A percentile compares a stretch with the other conserved stretches of the same genome.
Evolutionary conservation across 1,140 invertebrate genomes (phyloP).

Genomic region (Drosophila mayri): DNA sequence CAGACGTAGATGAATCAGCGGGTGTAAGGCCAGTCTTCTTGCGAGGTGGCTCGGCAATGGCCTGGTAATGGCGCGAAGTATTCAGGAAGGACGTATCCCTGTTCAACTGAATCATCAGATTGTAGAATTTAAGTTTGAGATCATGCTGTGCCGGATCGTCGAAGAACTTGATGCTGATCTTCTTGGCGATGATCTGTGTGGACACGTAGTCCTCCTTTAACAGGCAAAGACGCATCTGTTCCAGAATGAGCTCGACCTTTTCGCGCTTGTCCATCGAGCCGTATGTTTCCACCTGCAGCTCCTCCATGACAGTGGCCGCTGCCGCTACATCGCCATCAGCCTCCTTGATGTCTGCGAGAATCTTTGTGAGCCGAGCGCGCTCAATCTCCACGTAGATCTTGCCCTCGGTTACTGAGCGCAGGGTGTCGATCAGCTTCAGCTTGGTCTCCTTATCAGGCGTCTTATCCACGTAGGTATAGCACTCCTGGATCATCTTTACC

Average conservation of each 20-base stretch:
- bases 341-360: conserved; percentile 97
- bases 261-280: conserved; percentile 99
- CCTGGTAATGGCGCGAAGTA: conserved; percentile 96
- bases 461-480: conserved; percentile 97
- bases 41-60: conserved; percentile 92
- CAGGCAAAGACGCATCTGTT: conserved; percentile 99
- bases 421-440: conserved; percentile 97
- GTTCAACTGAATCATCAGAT: conserved; percentile 97
- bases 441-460: conserved; percentile 95
- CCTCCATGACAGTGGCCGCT: conserved; percentile 97
- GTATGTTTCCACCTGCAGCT: conserved; percentile 99
- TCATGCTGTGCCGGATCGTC: conserved; percentile 89
- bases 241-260: conserved; percentile 98
- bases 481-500: conserved; percentile 99
- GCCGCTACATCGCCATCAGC: conserved; percentile 95
- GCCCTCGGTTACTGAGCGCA: conserved; percentile 98
- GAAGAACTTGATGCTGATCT: conserved; percentile 99
- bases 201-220: conserved; percentile 98
- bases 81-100: conserved; percentile 97
- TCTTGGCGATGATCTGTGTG: conserved; percentile 99
- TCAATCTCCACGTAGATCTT: conserved; percentile 99
- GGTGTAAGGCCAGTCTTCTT: conserved; percentile 82
- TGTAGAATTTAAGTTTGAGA: conserved; percentile 97
- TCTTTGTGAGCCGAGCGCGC: conserved; percentile 97
- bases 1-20: conserved; percentile 49